Evolutionary conservation across 1,140 invertebrate genomes (phyloP).

Genomic region (Meteorus sp.): DNA sequence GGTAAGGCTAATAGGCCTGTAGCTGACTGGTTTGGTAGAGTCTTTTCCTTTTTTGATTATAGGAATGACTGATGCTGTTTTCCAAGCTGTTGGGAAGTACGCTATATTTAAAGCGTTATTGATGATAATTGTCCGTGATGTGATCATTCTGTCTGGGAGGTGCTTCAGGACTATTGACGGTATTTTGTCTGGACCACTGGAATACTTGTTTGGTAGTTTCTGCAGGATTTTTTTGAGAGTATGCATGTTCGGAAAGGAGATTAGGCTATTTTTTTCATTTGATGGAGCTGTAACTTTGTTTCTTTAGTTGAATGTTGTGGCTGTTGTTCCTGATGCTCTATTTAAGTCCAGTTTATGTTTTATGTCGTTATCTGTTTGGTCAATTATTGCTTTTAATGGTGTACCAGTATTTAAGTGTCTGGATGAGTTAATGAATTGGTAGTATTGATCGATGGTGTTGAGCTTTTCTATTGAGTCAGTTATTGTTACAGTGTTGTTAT

Average conservation of each 20-base stretch:
- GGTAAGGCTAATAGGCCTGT: constrained; percentile 20
- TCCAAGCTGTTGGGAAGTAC: constrained; percentile 22
- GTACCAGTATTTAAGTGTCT: constrained; percentile 7
- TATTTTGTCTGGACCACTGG: constrained; percentile 10
- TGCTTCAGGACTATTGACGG: constrained; percentile 14
- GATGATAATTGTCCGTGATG: constrained; percentile 6
- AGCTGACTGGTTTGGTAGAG: constrained; percentile 3
- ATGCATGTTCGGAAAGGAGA: neutral
- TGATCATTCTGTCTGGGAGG: neutral
- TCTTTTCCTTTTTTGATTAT: constrained; percentile 8
- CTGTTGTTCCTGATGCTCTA: no score
- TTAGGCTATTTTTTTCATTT: neutral
- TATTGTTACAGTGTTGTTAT: constrained; percentile 4
- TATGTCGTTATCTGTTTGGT: neutral
- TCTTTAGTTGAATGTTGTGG: neutral
- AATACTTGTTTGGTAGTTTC: constrained; percentile 23
- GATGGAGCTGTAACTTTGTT: neutral
- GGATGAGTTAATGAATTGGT: constrained; percentile 12
- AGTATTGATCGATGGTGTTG: constrained; percentile 11
- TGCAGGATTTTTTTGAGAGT: neutral
- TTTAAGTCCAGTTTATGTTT: neutral
- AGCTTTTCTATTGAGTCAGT: neutral
- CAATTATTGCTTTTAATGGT: neutral
- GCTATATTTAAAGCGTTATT: constrained; percentile 22
- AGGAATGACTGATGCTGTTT: constrained; percentile 17